Percentiles rank a stretch among this genome's conserved stretches.
phyloP scores from a whole-genome alignment of 2,113 vertebrate species.

The Corythoichthys haematopterus region DNA sequence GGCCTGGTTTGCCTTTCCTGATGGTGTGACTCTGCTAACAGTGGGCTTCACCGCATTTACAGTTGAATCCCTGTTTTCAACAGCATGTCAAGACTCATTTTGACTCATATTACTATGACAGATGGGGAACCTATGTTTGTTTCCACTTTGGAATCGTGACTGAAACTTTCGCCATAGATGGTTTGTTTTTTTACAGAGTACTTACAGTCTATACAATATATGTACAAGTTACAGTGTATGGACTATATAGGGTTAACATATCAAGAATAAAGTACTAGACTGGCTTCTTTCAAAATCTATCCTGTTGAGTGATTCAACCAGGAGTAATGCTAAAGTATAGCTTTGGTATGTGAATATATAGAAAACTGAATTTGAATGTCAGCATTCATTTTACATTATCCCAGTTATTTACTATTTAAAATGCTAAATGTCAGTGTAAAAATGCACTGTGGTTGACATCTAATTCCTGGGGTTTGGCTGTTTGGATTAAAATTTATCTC shows the following conservation, averaged over 20 bases:
- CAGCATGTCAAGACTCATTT: slow-evolving; percentile 1
- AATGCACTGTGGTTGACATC: slow-evolving; percentile 26
- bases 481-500: slow-evolving; percentile 2
- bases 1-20: neutral
- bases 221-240: neutral
- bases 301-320: slow-evolving; percentile 36
- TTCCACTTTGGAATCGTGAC: neutral
- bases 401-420: slow-evolving; percentile 64
- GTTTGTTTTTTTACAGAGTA: neutral
- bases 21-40: slow-evolving; percentile 9
- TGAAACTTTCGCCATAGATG: neutral
- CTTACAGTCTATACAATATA: neutral
- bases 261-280: neutral
- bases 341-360: slow-evolving; percentile 60
- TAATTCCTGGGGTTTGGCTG: slow-evolving; percentile 29
- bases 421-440: slow-evolving; percentile 44
- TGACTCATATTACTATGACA: neutral
- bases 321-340: slow-evolving; percentile 48
- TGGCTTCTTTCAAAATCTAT: slow-evolving; percentile 3
- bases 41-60: neutral
- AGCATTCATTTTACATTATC: slow-evolving; percentile 57
- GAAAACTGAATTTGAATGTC: slow-evolving; percentile 44
- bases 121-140: neutral
- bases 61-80: slow-evolving; percentile 7
- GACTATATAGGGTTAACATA: neutral